phyloP scores from a whole-genome alignment of 2,888 invertebrate genomes.

The Brachypalpus laphriformis region DNA sequence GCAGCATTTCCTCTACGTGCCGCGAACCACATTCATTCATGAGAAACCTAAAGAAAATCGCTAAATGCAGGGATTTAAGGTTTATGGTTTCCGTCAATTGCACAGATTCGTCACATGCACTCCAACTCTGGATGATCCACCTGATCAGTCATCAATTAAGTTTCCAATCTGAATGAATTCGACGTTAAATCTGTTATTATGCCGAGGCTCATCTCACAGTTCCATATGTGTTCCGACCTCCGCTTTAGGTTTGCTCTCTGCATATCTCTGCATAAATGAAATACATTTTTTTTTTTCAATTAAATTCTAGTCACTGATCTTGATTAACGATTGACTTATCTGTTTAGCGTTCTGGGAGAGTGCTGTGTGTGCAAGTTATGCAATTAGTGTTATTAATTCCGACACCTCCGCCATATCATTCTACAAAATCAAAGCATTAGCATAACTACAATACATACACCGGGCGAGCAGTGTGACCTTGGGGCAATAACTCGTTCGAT shows the following conservation, averaged over 20 bases:
- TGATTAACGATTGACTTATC: slow-evolving; percentile 70
- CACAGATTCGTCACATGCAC: neutral
- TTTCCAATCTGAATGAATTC: neutral
- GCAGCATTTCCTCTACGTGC: neutral
- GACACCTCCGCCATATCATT: slow-evolving; percentile 60
- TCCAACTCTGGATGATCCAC: neutral
- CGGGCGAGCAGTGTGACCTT: slow-evolving; percentile 44
- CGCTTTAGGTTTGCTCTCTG: slow-evolving; percentile 25
- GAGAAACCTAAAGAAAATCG: neutral
- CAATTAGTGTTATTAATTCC: slow-evolving; percentile 68
- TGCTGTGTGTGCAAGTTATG: slow-evolving; percentile 36
- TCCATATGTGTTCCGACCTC: slow-evolving; percentile 17
- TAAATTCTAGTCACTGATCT: slow-evolving; percentile 61
- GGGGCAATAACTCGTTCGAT: slow-evolving; percentile 31
- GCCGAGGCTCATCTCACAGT: neutral
- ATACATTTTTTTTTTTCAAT: slow-evolving; percentile 42
- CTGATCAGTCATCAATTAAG: neutral
- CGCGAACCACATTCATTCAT: neutral
- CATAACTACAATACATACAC: slow-evolving; percentile 30
- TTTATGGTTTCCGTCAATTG: neutral
- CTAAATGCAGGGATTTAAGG: neutral
- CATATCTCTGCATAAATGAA: slow-evolving; percentile 48
- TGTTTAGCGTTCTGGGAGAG: slow-evolving; percentile 22
- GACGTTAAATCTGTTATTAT: neutral
- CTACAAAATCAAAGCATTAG: slow-evolving; percentile 18